These are phyloP conservation scores for Remorina albescens DNA, from an alignment of 2,797 vertebrate genomes.

Conservation along the genomic window DNA sequence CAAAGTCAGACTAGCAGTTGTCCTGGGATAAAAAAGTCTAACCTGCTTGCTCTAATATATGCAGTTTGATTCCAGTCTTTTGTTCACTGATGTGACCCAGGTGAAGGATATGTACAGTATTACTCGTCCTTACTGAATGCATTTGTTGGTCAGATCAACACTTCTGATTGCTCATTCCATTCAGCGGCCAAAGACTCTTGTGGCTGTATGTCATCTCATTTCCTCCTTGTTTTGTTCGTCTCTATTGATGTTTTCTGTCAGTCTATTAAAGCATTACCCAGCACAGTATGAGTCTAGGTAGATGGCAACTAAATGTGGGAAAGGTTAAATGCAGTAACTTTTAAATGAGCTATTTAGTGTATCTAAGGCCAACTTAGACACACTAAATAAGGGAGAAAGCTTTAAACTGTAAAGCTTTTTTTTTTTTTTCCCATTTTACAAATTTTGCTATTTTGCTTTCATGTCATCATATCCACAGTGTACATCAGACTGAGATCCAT, in stretches of 20 bases:
- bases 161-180: constrained; percentile 10
- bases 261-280: not conserved
- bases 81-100: constrained; percentile 30
- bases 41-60: constrained; percentile 48
- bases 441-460: not conserved
- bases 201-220: not conserved
- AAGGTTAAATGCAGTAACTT: constrained; percentile 9
- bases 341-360: not conserved
- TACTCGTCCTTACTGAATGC: constrained; percentile 20
- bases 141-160: constrained; percentile 29
- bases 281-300: constrained; percentile 7
- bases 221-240: not conserved
- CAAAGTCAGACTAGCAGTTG: constrained; percentile 38
- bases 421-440: not conserved
- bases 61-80: constrained; percentile 44
- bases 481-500: too few species aligned
- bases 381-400: not conserved
- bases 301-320: not conserved
- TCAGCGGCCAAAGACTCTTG: not conserved
- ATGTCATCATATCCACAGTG: not conserved
- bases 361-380: not conserved
- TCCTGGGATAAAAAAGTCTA: constrained; percentile 31
- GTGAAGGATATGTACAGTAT: constrained; percentile 33
- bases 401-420: not conserved
- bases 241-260: constrained; percentile 17